Conservation (phyloP, 2,888 invertebrate genomes). For the Torymus auratus region DNA sequence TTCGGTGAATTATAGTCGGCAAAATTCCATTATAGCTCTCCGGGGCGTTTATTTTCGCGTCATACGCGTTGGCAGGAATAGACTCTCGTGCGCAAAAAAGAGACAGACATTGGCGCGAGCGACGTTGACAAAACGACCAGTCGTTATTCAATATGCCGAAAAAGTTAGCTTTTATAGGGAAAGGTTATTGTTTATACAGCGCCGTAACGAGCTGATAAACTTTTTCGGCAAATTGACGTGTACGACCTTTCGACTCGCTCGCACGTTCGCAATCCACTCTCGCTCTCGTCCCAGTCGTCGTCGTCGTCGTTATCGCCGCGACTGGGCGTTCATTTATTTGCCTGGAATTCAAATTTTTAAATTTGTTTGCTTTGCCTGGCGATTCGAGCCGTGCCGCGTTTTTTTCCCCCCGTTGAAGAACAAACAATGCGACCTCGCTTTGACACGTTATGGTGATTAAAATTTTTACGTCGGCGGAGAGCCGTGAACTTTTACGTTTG, state of each 20-base stretch:
- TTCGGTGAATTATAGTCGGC: constrained; percentile 2
- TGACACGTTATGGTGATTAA: constrained; percentile 30
- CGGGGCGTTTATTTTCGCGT: constrained; percentile 20
- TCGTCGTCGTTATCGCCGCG: background rate
- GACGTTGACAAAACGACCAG: background rate
- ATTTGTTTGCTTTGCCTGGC: constrained; percentile 38
- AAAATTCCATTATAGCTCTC: constrained; percentile 19
- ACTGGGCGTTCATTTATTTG: constrained; percentile 8
- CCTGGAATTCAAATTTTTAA: constrained; percentile 45
- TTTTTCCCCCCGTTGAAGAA: constrained; percentile 1
- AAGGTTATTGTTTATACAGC: constrained; percentile 39
- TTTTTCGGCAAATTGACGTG: constrained; percentile 33
- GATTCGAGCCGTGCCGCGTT: background rate
- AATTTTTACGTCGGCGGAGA: constrained; percentile 15
- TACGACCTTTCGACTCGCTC: constrained; percentile 5
- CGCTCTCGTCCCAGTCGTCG: background rate
- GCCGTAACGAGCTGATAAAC: constrained; percentile 52
- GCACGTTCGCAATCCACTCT: too few species aligned
- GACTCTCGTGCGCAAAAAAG: too few species aligned
- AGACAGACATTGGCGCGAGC: too few species aligned
- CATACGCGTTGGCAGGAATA: background rate
- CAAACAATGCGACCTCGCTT: constrained; percentile 20
- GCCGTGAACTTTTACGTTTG: background rate
- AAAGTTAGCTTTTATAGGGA: constrained; percentile 28
- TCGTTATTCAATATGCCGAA: constrained; percentile 42